A percentile compares a stretch with the other conserved stretches of the same genome.
These are phyloP conservation scores for Formica selysi DNA, from an alignment of 1,140 invertebrate species.

Conservation along the genomic window DNA sequence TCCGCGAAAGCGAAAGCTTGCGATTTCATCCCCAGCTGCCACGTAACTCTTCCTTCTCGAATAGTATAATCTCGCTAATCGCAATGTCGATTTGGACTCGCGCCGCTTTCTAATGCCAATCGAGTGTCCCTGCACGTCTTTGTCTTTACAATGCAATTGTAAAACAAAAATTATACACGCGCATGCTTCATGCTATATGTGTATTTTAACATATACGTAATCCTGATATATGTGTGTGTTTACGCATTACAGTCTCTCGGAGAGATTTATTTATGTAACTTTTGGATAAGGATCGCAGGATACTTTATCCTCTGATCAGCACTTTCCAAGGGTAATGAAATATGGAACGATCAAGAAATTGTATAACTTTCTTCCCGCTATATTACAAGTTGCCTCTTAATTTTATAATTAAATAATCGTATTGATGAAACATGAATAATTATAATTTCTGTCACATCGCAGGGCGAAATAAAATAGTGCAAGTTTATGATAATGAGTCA, in stretches of 20 bases:
- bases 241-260: not conserved
- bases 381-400: no score
- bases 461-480: no score
- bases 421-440: not conserved
- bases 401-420: no score
- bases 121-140: not conserved
- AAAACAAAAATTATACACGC: not conserved
- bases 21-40: slow-evolving; percentile 23
- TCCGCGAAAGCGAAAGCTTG: slow-evolving; percentile 56
- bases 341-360: not conserved
- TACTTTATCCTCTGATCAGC: not conserved
- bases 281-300: not conserved
- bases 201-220: no score
- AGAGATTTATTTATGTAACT: slow-evolving; percentile 26
- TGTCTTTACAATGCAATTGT: not conserved
- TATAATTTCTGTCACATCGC: not conserved
- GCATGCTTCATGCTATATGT: not conserved
- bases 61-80: slow-evolving; percentile 54
- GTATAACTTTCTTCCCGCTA: not conserved
- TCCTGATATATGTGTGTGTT: not conserved
- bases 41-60: slow-evolving; percentile 41
- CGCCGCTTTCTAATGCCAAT: slow-evolving; percentile 29
- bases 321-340: not conserved
- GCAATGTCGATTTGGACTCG: slow-evolving; percentile 21
- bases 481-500: not conserved